Evolutionary conservation across 2,888 invertebrate genomes (phyloP), one percentile per base, ranked within the genome.

Genomic region (Yponomeuta sedellus): DNA sequence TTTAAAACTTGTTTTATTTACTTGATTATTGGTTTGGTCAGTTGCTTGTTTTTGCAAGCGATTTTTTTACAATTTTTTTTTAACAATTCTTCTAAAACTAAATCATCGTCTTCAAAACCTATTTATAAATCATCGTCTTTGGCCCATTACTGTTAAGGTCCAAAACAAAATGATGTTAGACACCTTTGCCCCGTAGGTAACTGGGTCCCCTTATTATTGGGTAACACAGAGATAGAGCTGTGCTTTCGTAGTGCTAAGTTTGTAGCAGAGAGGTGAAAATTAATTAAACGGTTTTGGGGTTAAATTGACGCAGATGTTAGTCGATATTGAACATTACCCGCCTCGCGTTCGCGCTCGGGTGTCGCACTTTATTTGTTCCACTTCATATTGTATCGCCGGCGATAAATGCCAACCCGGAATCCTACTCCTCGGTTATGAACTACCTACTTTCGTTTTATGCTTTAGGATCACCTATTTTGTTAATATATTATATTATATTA

Each of bases 251-350:
- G 16, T 16, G 44, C 16, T 52, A 3, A 52, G 44, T 52, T 52
- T 22, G 59, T 59, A 10, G 59, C 20, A 59, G 59, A 22, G 73
- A 74, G 77, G 73, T 74, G 77, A 78, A 79, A 80, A 81, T 82
- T 82, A 82, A 81, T 82, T 81, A 80, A 80, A 79, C 77, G 76
- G 74, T 77, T 79, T 77, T 75, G 75, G 76, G 76, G 74, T 78
- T 79, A 74, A 81, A 78, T 77, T 75, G 77, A 72, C 77, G 75
- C 82, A 81, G 79, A 81, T 80, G 82, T 73, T 71, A 72, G 71
- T 75, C 75, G 70, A 73, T 73, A 74, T 70, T 72, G 67, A 67
- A 73, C 71, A 28, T 64, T 64, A 57, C 12, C n/a, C 61, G 39
- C 61, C 1, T 25, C 58, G 58, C 20, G 58, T 59, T 59, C 22